Percentiles rank a stretch among this genome's conserved stretches.
Conservation (phyloP, 2,888 invertebrate species). For the Bedellia somnulentella region DNA sequence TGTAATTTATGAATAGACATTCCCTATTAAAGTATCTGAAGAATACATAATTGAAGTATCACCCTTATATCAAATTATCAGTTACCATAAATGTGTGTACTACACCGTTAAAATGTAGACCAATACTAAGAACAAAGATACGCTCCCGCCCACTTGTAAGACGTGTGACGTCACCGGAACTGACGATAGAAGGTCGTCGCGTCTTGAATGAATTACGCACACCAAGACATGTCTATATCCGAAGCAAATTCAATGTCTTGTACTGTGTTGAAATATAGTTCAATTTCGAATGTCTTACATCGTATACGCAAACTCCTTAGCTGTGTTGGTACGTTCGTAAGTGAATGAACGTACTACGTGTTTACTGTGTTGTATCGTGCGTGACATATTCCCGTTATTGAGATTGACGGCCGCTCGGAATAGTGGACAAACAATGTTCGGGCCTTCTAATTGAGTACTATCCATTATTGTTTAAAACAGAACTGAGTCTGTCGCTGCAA, state of each 20-base stretch:
- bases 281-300: slow-evolving; percentile 14
- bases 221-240: slow-evolving; percentile 15
- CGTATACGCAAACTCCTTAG: background rate
- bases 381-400: slow-evolving; percentile 24
- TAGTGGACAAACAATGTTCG: slow-evolving; percentile 29
- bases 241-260: background rate
- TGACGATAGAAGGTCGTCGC: slow-evolving; percentile 38
- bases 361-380: slow-evolving; percentile 24
- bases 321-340: slow-evolving; percentile 15
- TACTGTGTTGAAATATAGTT: background rate
- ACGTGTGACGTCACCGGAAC: slow-evolving; percentile 43
- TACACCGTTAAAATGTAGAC: too few relatives aligned
- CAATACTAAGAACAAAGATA: too few relatives aligned
- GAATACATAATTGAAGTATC: too few relatives aligned
- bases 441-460: slow-evolving; percentile 35
- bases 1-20: too few relatives aligned
- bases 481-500: too few relatives aligned
- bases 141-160: slow-evolving; percentile 44
- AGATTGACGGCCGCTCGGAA: slow-evolving; percentile 33
- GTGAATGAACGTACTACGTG: slow-evolving; percentile 42
- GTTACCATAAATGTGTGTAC: too few relatives aligned
- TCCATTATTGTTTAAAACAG: slow-evolving; percentile 22
- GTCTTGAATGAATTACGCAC: slow-evolving; percentile 48
- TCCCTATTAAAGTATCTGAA: too few relatives aligned
- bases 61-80: too few relatives aligned